A percentile compares a stretch with the other conserved stretches of the same genome.
Evolutionary conservation across 2,113 vertebrate species (phyloP).

Genomic region (Dicaeum eximium): DNA sequence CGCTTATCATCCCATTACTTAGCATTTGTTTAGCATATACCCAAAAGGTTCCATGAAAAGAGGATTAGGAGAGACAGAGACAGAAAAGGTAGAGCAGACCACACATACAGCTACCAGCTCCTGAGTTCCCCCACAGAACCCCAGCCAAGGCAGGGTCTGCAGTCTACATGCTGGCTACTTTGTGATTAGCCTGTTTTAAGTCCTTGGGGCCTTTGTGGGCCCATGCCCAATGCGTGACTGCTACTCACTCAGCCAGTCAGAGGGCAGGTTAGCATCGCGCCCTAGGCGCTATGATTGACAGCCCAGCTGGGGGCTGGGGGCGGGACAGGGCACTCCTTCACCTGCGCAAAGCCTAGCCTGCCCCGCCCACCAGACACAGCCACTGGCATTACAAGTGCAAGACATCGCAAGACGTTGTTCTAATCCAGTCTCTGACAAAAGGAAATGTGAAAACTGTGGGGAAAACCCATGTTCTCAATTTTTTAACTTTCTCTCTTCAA

Average conservation of each 20-base stretch:
- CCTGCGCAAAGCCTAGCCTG: not conserved
- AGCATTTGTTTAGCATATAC: not conserved
- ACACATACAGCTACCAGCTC: not conserved
- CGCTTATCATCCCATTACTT: not conserved
- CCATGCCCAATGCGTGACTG: accelerated
- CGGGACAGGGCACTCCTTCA: not conserved
- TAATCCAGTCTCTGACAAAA: not conserved
- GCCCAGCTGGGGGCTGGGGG: no score
- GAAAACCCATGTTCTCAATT: accelerated
- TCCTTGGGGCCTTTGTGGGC: no score
- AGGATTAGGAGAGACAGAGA: not conserved
- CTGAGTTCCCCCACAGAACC: no score
- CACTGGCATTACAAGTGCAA: not conserved
- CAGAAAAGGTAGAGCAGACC: not conserved
- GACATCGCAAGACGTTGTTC: accelerated
- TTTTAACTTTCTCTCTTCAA: not conserved
- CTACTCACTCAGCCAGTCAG: accelerated
- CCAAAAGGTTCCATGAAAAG: not conserved
- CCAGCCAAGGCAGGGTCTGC: not conserved
- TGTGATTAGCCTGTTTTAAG: not conserved
- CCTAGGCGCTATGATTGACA: not conserved
- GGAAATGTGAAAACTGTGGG: not conserved
- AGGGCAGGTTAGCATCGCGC: not conserved
- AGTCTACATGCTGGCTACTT: no score
- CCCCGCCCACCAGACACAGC: not conserved